Conservation (phyloP, 1,140 invertebrate species). For the Nebria ingens region DNA sequence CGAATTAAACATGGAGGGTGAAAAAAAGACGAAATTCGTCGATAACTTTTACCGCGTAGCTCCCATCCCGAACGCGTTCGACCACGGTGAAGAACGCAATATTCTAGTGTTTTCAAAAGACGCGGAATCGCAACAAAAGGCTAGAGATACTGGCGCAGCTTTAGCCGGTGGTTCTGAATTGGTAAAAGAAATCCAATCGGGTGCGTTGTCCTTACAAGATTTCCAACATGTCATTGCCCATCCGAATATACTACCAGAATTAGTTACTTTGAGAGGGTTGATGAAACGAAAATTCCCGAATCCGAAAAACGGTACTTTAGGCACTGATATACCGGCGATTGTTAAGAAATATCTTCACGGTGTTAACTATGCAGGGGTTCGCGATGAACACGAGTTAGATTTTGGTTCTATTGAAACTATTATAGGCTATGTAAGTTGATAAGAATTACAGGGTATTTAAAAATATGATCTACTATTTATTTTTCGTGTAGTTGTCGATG, state of each 20-base stretch:
- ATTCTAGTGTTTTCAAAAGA: slow-evolving; percentile 63
- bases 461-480: slow-evolving; percentile 22
- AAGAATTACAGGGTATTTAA: slow-evolving; percentile 6
- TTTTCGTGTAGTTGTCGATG: slow-evolving; percentile 66
- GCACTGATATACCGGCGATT: slow-evolving; percentile 45
- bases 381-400: slow-evolving; percentile 54
- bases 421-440: slow-evolving; percentile 52
- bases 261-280: slow-evolving; percentile 59
- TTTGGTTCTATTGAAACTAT: slow-evolving; percentile 53
- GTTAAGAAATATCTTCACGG: slow-evolving; percentile 54
- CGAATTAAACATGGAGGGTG: slow-evolving; percentile 61
- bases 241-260: slow-evolving; percentile 63
- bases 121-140: slow-evolving; percentile 42
- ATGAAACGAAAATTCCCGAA: slow-evolving; percentile 67
- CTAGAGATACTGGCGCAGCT: slow-evolving; percentile 54
- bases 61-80: slow-evolving; percentile 51
- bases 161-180: slow-evolving; percentile 55
- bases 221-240: slow-evolving; percentile 65
- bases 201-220: slow-evolving; percentile 53
- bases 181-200: slow-evolving; percentile 63
- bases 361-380: slow-evolving; percentile 50
- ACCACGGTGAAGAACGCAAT: slow-evolving; percentile 47
- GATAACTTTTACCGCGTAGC: slow-evolving; percentile 50
- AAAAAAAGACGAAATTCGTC: slow-evolving; percentile 50
- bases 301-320: slow-evolving; percentile 53